A percentile compares a stretch with the other conserved stretches of the same genome.
phyloP scores from a whole-genome alignment of 37 sponge, comb jelly and placozoan species.

The Halisarca cf. caerulea region DNA sequence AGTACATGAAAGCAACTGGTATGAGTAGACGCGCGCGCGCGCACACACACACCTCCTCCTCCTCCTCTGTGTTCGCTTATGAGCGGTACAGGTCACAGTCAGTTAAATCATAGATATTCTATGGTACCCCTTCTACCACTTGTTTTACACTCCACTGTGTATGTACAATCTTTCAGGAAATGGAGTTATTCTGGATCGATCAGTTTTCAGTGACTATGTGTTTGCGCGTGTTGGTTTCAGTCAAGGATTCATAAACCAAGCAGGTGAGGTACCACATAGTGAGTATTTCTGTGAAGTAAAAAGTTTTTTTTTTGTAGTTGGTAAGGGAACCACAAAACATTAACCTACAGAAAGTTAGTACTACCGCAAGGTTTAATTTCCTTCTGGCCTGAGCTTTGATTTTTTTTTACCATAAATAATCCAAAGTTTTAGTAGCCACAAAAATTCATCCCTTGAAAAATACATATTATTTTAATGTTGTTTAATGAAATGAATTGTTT shows the following conservation, averaged over 20 bases:
- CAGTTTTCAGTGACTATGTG: slow-evolving; percentile 89
- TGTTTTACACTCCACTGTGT: too few relatives aligned
- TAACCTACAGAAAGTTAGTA: too few relatives aligned
- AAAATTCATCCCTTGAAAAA: too few relatives aligned
- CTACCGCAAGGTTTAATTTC: too few relatives aligned
- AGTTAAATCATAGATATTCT: background rate
- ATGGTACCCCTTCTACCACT: background rate
- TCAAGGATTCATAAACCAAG: slow-evolving; percentile 74
- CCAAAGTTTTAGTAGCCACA: too few relatives aligned
- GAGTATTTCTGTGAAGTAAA: background rate
- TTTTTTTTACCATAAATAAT: too few relatives aligned
- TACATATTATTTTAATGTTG: too few relatives aligned
- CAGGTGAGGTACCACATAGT: slow-evolving; percentile 39
- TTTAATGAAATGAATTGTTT: too few relatives aligned
- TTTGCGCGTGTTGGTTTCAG: slow-evolving; percentile 82
- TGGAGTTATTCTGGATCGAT: slow-evolving; percentile 81
- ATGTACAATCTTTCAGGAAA: slow-evolving; percentile 53
- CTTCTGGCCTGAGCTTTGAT: too few relatives aligned
- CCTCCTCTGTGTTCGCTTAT: too few relatives aligned
- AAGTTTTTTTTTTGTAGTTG: background rate
- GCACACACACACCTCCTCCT: background rate
- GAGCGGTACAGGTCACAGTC: too few relatives aligned
- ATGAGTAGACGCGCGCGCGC: background rate
- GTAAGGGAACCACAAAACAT: too few relatives aligned
- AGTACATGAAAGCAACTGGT: slow-evolving; percentile 71